Evolutionary conservation across 2,888 invertebrate species (phyloP).

Genomic region (Epiblema foenella): DNA sequence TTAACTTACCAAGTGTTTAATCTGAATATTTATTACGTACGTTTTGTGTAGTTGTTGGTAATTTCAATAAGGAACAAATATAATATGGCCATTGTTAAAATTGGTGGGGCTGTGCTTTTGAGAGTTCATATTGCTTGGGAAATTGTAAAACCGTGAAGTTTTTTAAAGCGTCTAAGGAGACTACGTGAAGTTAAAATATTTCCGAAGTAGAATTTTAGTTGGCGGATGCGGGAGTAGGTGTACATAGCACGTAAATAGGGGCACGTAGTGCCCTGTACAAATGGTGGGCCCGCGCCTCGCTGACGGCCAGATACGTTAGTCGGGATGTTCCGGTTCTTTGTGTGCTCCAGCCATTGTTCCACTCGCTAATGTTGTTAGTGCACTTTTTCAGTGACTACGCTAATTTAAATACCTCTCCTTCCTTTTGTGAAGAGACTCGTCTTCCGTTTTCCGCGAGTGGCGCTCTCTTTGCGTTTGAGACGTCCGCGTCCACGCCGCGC

Average conservation of each 20-base stretch:
- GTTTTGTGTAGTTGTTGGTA: conserved; percentile 16
- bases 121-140: neutral
- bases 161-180: conserved; percentile 18
- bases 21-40: conserved; percentile 28
- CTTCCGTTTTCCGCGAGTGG: conserved; percentile 82
- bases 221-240: conserved; percentile 49
- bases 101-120: neutral
- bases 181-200: conserved; percentile 43
- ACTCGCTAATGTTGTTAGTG: conserved; percentile 83
- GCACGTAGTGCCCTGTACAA: conserved; percentile 46
- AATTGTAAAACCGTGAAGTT: neutral
- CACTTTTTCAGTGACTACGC: conserved; percentile 83
- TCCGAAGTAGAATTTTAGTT: conserved; percentile 54
- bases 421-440: conserved; percentile 81
- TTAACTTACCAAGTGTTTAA: conserved; percentile 33
- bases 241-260: conserved; percentile 43
- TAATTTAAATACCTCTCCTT: conserved; percentile 84
- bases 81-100: neutral
- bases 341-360: conserved; percentile 77
- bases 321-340: conserved; percentile 73
- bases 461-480: conserved; percentile 81
- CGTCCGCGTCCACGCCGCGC: conserved; percentile 76
- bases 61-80: neutral
- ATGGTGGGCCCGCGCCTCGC: conserved; percentile 50
- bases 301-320: conserved; percentile 60